A percentile compares a stretch with the other conserved stretches of the same genome.
Evolutionary conservation across 1,140 invertebrate genomes (phyloP).

Genomic region (Drosophila elegans): DNA sequence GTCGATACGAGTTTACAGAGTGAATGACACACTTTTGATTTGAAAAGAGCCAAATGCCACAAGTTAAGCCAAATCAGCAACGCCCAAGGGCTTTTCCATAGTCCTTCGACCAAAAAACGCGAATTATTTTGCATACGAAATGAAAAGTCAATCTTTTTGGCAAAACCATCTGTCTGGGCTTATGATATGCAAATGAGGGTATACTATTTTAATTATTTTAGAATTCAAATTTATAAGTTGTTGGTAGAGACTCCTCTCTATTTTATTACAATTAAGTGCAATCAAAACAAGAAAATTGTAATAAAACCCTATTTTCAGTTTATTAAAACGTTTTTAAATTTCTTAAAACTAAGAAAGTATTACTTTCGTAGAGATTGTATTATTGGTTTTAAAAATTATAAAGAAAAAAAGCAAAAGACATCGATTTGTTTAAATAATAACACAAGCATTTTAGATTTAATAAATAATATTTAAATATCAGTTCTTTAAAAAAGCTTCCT

Average conservation of each 20-base stretch:
- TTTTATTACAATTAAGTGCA: neutral
- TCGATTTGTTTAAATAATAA: too few relatives aligned
- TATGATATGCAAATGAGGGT: neutral
- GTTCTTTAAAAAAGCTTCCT: too few relatives aligned
- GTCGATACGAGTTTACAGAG: constrained; percentile 38
- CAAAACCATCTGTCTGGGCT: constrained; percentile 3
- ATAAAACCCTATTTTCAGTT: too few relatives aligned
- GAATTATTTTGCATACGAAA: constrained; percentile 56
- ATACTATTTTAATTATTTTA: neutral
- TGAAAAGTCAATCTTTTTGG: constrained; percentile 7
- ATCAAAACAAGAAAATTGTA: too few relatives aligned
- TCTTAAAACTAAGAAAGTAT: too few relatives aligned
- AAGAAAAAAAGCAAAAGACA: too few relatives aligned
- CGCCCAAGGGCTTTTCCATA: constrained; percentile 42
- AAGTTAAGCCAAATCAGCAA: constrained; percentile 22
- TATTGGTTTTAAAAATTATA: too few relatives aligned
- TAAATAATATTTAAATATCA: too few relatives aligned
- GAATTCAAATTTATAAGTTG: neutral
- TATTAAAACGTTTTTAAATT: too few relatives aligned
- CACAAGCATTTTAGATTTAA: too few relatives aligned
- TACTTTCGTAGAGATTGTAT: too few relatives aligned
- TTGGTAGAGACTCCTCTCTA: neutral
- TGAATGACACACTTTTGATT: constrained; percentile 53
- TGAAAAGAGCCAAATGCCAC: constrained; percentile 22
- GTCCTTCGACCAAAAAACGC: constrained; percentile 53